These are phyloP conservation scores for Halictus quadricinctus DNA, from an alignment of 2,888 invertebrate species.

Conservation along the genomic window DNA sequence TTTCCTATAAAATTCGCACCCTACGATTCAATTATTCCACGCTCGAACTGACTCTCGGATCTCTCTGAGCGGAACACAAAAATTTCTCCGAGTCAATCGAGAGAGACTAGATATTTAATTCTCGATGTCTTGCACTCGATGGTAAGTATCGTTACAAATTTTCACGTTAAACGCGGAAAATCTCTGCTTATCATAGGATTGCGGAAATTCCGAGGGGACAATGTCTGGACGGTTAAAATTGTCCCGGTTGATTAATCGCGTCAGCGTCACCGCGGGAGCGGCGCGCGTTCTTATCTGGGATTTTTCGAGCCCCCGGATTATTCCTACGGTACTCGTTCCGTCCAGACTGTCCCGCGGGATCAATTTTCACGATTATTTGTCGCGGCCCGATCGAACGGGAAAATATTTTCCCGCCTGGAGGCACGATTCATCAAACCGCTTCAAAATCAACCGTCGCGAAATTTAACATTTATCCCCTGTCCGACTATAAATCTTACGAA, in stretches of 20 bases:
- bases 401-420: constrained; percentile 41
- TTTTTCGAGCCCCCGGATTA: constrained; percentile 16
- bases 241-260: not conserved
- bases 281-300: not conserved
- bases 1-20: constrained; percentile 26
- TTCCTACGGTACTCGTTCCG: not conserved
- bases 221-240: not conserved
- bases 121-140: too few species aligned
- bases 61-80: too few species aligned
- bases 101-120: too few species aligned
- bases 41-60: not conserved
- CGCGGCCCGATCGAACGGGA: constrained; percentile 11
- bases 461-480: constrained; percentile 67
- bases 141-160: not conserved
- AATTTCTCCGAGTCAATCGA: too few species aligned
- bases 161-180: not conserved
- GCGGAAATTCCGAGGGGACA: not conserved
- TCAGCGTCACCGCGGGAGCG: not conserved
- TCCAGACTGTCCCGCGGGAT: not conserved
- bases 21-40: not conserved
- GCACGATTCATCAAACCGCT: constrained; percentile 57
- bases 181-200: not conserved
- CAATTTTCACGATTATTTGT: constrained; percentile 54
- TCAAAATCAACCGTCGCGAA: constrained; percentile 64
- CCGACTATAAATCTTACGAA: constrained; percentile 60